Evolutionary conservation across 2,797 vertebrate species (phyloP), one percentile per base, ranked within the genome.

Genomic region (Crocodylus rhombifer): DNA sequence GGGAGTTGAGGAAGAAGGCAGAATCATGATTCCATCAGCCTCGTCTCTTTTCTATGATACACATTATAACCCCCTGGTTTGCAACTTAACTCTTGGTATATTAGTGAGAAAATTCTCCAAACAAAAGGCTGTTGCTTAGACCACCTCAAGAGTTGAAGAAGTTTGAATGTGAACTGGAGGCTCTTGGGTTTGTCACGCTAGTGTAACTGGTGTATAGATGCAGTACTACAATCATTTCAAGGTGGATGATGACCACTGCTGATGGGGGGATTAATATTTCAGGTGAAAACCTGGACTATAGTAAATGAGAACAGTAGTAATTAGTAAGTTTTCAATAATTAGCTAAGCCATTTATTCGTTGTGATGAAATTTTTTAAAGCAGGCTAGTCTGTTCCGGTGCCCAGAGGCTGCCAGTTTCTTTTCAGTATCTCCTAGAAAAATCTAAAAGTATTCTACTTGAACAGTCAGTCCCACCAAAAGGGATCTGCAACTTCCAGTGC

Each of bases 381-480:
- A 76, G 69, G 42, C 67, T 94, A 28, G 56, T 96, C 86, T 85
- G 55, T 85, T 6, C 15, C 71, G 71, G 79, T 91, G 57, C 56
- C 51, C 61, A 84, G 73, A 18, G 78, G 17, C n/a, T 90, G 26
- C 75, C 83, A 7, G 82, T 94, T 92, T 77, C 56, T 33, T 61
- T 87, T 55, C 28, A 51, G 42, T 10, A 15, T 25, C 69, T 73
- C 36, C 69, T 51, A 36, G 36, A 7, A 73, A 73, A 42, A 51
- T 51, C 36, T 42, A 13, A 71, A 71, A 36, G 10, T 86, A 17
- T 42, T 87, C 1, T 13, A 64, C 0, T 0, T 60, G 71, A 90
- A 36, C 80, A 94, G 69, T 83, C 60, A 87, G 81, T 82, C n/a
- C 76, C 94, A 77, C 79, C n/a, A 87, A 88, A 77, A 3, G 67